Evolutionary conservation across 2,888 invertebrate genomes (phyloP), one percentile per base, ranked within the genome.

Genomic region (Aromia moschata): DNA sequence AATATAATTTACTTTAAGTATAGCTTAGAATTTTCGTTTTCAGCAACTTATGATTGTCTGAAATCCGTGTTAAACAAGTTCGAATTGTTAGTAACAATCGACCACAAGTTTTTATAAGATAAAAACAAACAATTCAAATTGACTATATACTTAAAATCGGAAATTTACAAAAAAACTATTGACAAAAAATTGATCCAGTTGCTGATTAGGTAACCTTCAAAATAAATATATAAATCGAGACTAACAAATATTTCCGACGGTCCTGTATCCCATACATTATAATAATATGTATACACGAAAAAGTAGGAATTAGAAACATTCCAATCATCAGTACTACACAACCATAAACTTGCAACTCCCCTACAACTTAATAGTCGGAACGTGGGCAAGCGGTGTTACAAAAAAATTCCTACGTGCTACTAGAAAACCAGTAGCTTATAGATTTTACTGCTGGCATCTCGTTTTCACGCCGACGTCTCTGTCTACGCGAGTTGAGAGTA

Each of bases 391-490:
- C 25, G 10, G 38, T 18, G 25, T 18, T 53, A 47, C 20, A 53
- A 61, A 62, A n/a, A 59, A 53, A 46, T 49, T 31, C 12, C 17
- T 12, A 38, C 47, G 16, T 16, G 59, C 57, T 58, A 63, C 60
- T 47, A 43, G 44, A 57, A 58, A 40, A 41, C 54, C 55, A 46
- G 63, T 58, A 58, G 60, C 57, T 15, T 45, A 59, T 59, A 54
- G 43, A 55, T 43, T 49, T 49, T 36, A 2, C 33, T 49, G 18
- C 45, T 14, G 55, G 31, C 41, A 33, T 63, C 61, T 58, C 62
- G 17, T 52, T 62, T 41, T 33, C 16, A n/a, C 33, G 20, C 15
- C 31, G 36, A 54, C 38, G 49, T 53, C 51, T 56, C 57, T 51
- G 36, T 54, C 58, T 58, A 56, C 16, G 52, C 30, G 43, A 44